Evolutionary conservation across 2,113 vertebrate species (phyloP), one percentile per base, ranked within the genome.

Genomic region (Notiomystis cincta): DNA sequence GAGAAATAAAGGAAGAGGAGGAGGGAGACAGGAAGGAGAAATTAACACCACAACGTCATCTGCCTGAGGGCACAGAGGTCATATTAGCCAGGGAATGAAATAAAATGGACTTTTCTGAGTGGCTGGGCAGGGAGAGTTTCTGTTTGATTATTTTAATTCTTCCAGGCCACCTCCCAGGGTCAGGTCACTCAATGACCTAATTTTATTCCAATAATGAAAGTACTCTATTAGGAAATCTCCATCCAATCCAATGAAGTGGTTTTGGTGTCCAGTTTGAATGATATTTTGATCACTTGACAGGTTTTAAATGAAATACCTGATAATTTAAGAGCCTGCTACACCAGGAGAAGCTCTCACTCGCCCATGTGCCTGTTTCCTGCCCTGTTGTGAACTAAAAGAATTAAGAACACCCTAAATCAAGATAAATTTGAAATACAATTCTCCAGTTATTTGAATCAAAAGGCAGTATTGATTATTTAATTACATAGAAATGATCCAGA

Each of bases 391-490:
- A 94, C 47, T 13, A 61, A 31, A 89, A 89, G 50, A 92, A 95
- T 67, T 75, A 90, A 94, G 47, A 94, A 66, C 14, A 90, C 25
- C 13, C 40, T 47, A 50, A 70, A 61, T 42, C 65, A 89, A 90
- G 92, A 92, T 71, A 94, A 88, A 93, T 78, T 92, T 87, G 42
- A 92, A 93, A 77, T 66, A 69, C 18, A 93, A 24, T 75, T 86
- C 73, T 62, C 86, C 27, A 48, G 69, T 75, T 92, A 65, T 72
- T 82, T 87, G 45, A 94, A 91, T 80, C 87, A 94, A 96, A 96
- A 93, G 73, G 73, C 60, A 80, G 42, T 92, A 96, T 94, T 88
- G 93, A 92, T 96, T 96, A 96, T 90, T 95, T 90, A 90, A 93
- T 96, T 91, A 90, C 2, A 10, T 20, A 90, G 80, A 93, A 93